A percentile compares a stretch with the other conserved stretches of the same genome.
These are phyloP conservation scores for Cairina moschata DNA, from an alignment of 2,113 vertebrate species.

Conservation along the genomic window DNA sequence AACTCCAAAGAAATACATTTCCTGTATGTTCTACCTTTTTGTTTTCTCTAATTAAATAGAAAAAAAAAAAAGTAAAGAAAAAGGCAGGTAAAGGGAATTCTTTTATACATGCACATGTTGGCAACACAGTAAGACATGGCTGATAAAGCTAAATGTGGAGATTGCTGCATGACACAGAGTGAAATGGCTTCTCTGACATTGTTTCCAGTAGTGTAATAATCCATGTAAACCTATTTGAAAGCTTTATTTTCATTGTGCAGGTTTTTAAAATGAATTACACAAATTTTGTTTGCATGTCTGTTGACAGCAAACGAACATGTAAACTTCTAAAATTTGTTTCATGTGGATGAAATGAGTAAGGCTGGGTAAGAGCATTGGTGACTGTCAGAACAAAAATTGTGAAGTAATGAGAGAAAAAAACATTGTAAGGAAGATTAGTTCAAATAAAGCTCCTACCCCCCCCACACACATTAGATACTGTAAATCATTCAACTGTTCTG, in stretches of 20 bases:
- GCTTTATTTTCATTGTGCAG: background rate
- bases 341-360: background rate
- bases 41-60: no score
- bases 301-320: background rate
- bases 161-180: background rate
- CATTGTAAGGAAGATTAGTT: background rate
- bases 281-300: background rate
- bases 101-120: constrained; percentile 35
- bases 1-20: background rate
- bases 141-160: constrained; percentile 37
- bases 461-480: background rate
- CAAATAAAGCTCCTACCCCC: background rate
- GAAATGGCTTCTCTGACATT: background rate
- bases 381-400: background rate
- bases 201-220: background rate
- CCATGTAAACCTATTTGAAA: background rate
- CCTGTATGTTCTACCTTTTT: background rate
- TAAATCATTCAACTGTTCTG: background rate
- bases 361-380: background rate
- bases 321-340: background rate
- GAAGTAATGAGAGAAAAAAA: background rate
- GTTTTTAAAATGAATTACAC: background rate
- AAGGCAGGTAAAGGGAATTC: background rate
- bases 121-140: background rate
- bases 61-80: no score